Base-by-base conservation (phyloP, 2,113 vertebrate species). In the Neomonachus schauinslandi region DNA sequence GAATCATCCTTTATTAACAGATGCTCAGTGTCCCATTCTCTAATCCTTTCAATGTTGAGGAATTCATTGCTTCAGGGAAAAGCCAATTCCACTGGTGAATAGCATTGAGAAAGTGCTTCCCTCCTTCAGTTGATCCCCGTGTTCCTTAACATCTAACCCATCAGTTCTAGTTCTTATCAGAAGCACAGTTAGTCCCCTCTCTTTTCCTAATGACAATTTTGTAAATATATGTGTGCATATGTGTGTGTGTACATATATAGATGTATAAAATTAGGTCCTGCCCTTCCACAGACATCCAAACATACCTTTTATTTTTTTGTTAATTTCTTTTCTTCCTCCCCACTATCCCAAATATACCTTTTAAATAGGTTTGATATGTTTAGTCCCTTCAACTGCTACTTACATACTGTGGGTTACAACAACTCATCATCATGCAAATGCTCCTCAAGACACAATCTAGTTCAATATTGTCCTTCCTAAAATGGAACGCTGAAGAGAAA, bases 341-440 rank as follows among this genome's bases (percentile, higher is more conserved):
- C 28, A 16, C 42, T 7, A 49, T 77, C 51, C 49, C 55, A 69
- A 67, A 88, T 21, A 77, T 24, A 15, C 10, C 39, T 63, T 95
- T 84, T 71, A 92, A 51, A 12, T 36, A 93, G 33, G 31, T 92
- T 89, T 67, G 46, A 59, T 89, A 94, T 49, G 28, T 98, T 96
- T 76, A 63, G 51, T 72, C 24, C 42, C 39, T 72, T 92, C 19
- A 83, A 61, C 1, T 4, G 46, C 79, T 84, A 76, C 2, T 91
- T 76, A 92, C n/a, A 95, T 9, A 85, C 92, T 33, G 42, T 91
- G 24, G 8, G 53, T 95, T 86, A 96, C 5, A 91, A 67, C 18
- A 65, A 24, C 46, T 79, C 9, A 2, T 4, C 12, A 13, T 10
- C 19, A 79, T 39, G 26, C 14, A 83, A 9, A 57, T 42, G 33